phyloP scores from a whole-genome alignment of 2,113 vertebrate species.

The Xiphophorus maculatus region DNA sequence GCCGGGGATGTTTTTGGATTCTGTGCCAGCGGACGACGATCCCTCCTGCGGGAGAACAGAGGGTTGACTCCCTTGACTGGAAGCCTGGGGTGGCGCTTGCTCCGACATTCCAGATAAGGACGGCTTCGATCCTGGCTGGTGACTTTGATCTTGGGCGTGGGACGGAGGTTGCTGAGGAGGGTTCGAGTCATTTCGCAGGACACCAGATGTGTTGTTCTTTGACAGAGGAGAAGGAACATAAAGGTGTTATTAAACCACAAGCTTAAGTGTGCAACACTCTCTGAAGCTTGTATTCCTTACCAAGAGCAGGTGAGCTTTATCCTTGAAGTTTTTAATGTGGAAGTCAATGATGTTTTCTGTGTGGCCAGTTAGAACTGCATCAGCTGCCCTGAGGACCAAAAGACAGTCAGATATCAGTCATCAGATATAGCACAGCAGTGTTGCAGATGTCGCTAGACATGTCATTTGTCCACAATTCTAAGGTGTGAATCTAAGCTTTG shows the following conservation, averaged over 20 bases:
- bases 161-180: conserved; percentile 81
- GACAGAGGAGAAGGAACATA: conserved; percentile 59
- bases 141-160: conserved; percentile 88
- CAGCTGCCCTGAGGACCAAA: conserved; percentile 89
- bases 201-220: conserved; percentile 87
- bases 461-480: not conserved
- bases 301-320: conserved; percentile 91
- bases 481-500: too few relatives aligned
- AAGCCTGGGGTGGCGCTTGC: conserved; percentile 79
- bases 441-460: not conserved
- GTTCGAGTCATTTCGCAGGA: conserved; percentile 90
- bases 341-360: conserved; percentile 96
- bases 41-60: conserved; percentile 86
- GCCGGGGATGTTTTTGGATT: conserved; percentile 85
- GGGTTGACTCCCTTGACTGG: conserved; percentile 75
- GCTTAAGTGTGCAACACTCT: not conserved
- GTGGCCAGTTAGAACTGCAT: conserved; percentile 95
- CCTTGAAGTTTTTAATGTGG: conserved; percentile 98
- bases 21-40: conserved; percentile 82
- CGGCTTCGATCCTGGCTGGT: conserved; percentile 90
- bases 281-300: conserved; percentile 73
- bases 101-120: conserved; percentile 87
- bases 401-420: conserved; percentile 60
- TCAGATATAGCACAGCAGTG: conserved; percentile 41
- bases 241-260: not conserved